Conservation (phyloP, 2,888 invertebrate genomes). For the Balanococcus diminutus region DNA sequence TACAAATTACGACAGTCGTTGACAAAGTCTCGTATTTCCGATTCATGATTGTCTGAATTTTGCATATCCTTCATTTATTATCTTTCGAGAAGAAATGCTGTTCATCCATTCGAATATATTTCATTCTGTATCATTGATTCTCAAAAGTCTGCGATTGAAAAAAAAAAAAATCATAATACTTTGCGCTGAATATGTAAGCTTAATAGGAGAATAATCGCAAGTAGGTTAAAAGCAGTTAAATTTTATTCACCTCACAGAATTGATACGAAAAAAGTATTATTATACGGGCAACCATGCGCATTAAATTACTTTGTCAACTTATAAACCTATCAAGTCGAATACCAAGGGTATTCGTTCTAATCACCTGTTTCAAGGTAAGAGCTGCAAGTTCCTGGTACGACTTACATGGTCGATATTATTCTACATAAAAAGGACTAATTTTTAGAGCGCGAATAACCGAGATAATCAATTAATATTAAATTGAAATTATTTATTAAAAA, state of each 20-base stretch:
- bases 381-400: slow-evolving; percentile 49
- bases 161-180: too few species aligned
- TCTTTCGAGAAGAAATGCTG: not conserved
- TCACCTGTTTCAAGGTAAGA: slow-evolving; percentile 16
- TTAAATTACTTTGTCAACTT: not conserved
- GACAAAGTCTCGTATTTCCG: slow-evolving; percentile 43
- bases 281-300: not conserved
- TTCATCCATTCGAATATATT: not conserved
- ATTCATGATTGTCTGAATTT: not conserved
- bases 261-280: not conserved
- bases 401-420: slow-evolving; percentile 30
- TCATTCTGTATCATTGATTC: not conserved
- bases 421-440: not conserved
- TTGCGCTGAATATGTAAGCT: too few species aligned
- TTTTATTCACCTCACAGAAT: not conserved
- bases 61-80: slow-evolving; percentile 10
- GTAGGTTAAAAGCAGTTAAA: not conserved
- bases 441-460: not conserved
- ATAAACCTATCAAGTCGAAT: not conserved
- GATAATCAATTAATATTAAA: too few species aligned
- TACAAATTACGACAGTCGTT: slow-evolving; percentile 42
- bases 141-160: too few species aligned
- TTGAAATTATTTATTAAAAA: not conserved
- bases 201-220: not conserved
- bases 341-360: slow-evolving; percentile 1